Evolutionary conservation across 2,113 vertebrate genomes (phyloP), one percentile per base, ranked within the genome.

Genomic region (Alligator mississippiensis): DNA sequence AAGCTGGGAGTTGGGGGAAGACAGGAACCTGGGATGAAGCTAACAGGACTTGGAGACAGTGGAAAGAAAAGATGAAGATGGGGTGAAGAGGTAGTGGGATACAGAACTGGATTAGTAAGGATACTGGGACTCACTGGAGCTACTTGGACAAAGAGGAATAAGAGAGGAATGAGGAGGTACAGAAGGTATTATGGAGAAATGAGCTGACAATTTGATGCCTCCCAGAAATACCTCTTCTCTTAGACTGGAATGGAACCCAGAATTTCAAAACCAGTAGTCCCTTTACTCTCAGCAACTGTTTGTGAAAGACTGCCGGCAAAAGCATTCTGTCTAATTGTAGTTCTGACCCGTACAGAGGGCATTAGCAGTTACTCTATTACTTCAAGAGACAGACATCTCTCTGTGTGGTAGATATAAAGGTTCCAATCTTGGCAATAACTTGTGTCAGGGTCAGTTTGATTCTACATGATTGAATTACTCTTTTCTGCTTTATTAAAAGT

Each of bases 321-420:
- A 47, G 47, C 77, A 30, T 80, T 21, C 38, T 60, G 0, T 47
- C 34, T 24, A 91, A 14, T 19, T 85, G 34, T 70, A 54, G 1
- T 82, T 90, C 79, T 86, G 30, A 21, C 55, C 47, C 11, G 0
- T 58, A 11, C 80, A 70, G 80, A 30, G 92, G 75, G 4, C 77
- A 9, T 19, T 64, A 82, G 54, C 4, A 54, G 47, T 15, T 15
- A 27, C 28, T 82, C 38, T 4, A 14, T 4, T 58, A n/a, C 8
- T 0, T 1, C 10, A 74, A 30, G 55, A 86, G 72, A 34, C 47
- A 62, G 54, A 9, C 15, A 70, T 62, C 25, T 88, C 85, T 47
- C 28, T 0, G 0, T n/a, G 60, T 21, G 18, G 62, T 10, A 16
- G 27, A 58, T 13, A 34, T 21, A 38, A 64, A 68, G 25, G 70